Base-by-base conservation (phyloP, 1,140 invertebrate genomes). In the Nautilus pompilius region DNA sequence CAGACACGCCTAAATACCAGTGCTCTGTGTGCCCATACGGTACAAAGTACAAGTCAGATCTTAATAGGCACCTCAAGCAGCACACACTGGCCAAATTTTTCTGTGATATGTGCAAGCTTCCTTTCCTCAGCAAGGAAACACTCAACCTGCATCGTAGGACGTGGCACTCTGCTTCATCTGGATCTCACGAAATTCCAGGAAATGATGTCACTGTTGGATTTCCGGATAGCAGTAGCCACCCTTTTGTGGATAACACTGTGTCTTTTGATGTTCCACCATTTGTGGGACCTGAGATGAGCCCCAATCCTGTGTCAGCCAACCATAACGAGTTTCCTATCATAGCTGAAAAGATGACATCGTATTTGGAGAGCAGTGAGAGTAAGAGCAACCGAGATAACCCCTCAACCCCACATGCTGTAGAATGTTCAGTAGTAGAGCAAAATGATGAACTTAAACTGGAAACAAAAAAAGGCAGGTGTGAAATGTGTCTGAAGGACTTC, bases 41-140 rank as follows among this genome's bases (percentile, higher is more conserved):
- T 24, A 65, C 69, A 1, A 56, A 54, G 29, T 64, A 67, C 24
- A 67, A 66, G 29, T 67, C 65, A n/a, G 69, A 70, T 15, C 36
- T 70, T 17, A 65, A 61, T 24, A 59, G 65, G 5, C 65, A 67
- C 28, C 34, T 33, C 10, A 45, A 33, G n/a, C 24, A 26, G 15
- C 32, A 59, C 5, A 24, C 30, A 6, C 30, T 46, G 0, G 34
- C 30, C 28, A 33, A 59, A 24, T 33, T 26, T 45, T n/a, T 33
- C 5, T 59, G 57, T 45, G 20, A 59, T 46, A n/a, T 59, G 5
- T 59, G 57, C 36, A 13, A 41, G 1, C 13, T 41, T 1, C 36
- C 36, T 41, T 41, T 41, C 36, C 13, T 15, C n/a, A 41, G n/a
- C n/a, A 15, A 15, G 0, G 36, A 41, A 41, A 41, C 36, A 15